A percentile compares a stretch with the other conserved stretches of the same genome.
These are phyloP conservation scores for Trinectes maculatus DNA, from an alignment of 2,113 vertebrate genomes.

Conservation along the genomic window DNA sequence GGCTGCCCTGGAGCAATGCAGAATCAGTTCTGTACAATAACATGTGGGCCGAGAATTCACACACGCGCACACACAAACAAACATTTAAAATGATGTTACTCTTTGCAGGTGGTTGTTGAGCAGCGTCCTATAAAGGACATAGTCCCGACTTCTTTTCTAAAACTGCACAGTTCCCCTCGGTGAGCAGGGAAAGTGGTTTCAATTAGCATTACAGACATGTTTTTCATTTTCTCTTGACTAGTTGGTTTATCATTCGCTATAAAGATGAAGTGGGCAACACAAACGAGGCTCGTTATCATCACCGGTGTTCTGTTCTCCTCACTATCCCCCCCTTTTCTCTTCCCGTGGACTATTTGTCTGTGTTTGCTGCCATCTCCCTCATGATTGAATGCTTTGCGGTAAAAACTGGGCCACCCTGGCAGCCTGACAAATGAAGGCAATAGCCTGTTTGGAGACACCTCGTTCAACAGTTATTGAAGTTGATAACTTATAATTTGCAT, in stretches of 20 bases:
- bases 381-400: conserved; percentile 72
- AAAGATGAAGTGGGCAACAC: conserved; percentile 69
- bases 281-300: conserved; percentile 71
- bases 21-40: conserved; percentile 39
- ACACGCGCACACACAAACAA: too few relatives aligned
- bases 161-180: conserved; percentile 30
- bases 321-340: conserved; percentile 35
- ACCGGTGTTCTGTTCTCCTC: conserved; percentile 45
- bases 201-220: conserved; percentile 66
- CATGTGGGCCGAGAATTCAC: conserved; percentile 33
- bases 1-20: conserved; percentile 7
- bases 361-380: conserved; percentile 67
- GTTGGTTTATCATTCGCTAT: conserved; percentile 65
- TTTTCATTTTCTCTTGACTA: conserved; percentile 60
- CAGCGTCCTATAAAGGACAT: conserved; percentile 46
- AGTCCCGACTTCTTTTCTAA: not conserved
- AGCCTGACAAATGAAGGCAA: conserved; percentile 79
- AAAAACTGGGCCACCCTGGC: conserved; percentile 72
- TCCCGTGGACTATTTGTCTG: conserved; percentile 61
- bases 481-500: conserved; percentile 84
- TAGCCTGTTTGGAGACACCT: conserved; percentile 75
- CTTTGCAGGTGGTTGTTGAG: conserved; percentile 19
- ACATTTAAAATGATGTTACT: not conserved
- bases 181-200: conserved; percentile 55
- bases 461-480: conserved; percentile 81